A percentile compares a stretch with the other conserved stretches of the same genome.
Evolutionary conservation across 2,797 vertebrate genomes (phyloP).

Genomic region (Phataginus tricuspis): DNA sequence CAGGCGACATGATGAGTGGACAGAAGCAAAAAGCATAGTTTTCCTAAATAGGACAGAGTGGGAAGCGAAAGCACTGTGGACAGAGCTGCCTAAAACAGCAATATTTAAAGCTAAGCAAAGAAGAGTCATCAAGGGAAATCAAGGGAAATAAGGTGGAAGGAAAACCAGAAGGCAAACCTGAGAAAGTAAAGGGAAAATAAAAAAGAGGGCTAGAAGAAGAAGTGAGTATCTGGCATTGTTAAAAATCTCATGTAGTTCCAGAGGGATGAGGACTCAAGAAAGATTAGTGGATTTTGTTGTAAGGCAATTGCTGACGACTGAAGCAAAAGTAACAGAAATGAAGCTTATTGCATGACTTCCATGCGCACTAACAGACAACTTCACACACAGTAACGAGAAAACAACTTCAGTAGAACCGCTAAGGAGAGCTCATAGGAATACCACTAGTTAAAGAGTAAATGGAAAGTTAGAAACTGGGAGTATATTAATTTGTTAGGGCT

Average conservation of each 20-base stretch:
- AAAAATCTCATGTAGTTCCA: neutral
- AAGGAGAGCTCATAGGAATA: neutral
- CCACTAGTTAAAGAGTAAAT: neutral
- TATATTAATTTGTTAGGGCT: neutral
- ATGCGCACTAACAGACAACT: neutral
- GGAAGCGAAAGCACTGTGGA: neutral
- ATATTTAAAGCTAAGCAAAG: neutral
- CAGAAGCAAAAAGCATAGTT: neutral
- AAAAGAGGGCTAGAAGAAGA: neutral
- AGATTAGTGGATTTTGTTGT: neutral
- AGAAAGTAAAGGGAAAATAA: neutral
- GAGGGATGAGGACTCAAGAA: neutral
- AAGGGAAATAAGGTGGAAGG: neutral
- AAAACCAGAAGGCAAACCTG: neutral
- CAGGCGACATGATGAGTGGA: neutral
- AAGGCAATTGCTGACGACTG: neutral
- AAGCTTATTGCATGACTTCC: neutral
- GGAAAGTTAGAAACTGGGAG: neutral
- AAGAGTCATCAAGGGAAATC: neutral
- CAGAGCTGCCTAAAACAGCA: neutral
- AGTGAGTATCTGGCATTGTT: neutral
- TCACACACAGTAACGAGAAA: neutral
- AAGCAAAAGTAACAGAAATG: neutral
- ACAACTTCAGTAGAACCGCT: neutral
- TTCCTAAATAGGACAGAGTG: neutral